Percentiles rank a stretch among this genome's conserved stretches.
Evolutionary conservation across 2,888 invertebrate species (phyloP).

Genomic region (Drosophila bunnanda): DNA sequence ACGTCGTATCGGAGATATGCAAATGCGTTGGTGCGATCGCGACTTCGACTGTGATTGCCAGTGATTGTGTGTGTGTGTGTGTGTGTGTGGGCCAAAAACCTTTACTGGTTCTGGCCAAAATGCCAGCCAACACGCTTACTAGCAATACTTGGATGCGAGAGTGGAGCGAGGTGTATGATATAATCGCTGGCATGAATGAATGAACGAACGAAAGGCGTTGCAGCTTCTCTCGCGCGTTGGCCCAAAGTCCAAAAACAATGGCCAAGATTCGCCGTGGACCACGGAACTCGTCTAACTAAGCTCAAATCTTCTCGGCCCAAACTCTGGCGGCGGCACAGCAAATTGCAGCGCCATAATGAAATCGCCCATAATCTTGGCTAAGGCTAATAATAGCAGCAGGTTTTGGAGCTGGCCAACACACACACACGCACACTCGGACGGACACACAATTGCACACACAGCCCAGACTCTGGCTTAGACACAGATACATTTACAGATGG

Average conservation of each 20-base stretch:
- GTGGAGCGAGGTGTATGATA: slow-evolving; percentile 53
- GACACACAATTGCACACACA: slow-evolving; percentile 23
- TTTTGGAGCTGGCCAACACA: slow-evolving; percentile 71
- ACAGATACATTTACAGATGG: slow-evolving; percentile 38
- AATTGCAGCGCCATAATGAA: slow-evolving; percentile 58
- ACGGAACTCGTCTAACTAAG: slow-evolving; percentile 43
- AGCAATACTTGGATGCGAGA: slow-evolving; percentile 7
- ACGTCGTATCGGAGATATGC: slow-evolving; percentile 51
- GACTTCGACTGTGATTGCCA: neutral
- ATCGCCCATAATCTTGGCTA: slow-evolving; percentile 76
- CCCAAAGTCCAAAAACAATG: slow-evolving; percentile 32
- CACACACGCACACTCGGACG: slow-evolving; percentile 34
- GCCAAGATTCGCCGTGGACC: slow-evolving; percentile 30
- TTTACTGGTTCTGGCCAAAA: slow-evolving; percentile 70
- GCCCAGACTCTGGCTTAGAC: slow-evolving; percentile 30
- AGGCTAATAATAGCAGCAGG: slow-evolving; percentile 80
- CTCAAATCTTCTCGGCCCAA: slow-evolving; percentile 40
- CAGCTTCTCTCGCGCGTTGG: slow-evolving; percentile 69
- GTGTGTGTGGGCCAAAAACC: slow-evolving; percentile 51
- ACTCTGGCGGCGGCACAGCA: slow-evolving; percentile 38
- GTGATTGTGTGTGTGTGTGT: neutral
- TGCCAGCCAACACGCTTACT: slow-evolving; percentile 66
- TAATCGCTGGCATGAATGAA: slow-evolving; percentile 64
- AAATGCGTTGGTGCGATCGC: slow-evolving; percentile 36
- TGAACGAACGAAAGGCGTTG: slow-evolving; percentile 78